phyloP scores from a whole-genome alignment of 2,797 vertebrate genomes.

The Helostoma temminkii region DNA sequence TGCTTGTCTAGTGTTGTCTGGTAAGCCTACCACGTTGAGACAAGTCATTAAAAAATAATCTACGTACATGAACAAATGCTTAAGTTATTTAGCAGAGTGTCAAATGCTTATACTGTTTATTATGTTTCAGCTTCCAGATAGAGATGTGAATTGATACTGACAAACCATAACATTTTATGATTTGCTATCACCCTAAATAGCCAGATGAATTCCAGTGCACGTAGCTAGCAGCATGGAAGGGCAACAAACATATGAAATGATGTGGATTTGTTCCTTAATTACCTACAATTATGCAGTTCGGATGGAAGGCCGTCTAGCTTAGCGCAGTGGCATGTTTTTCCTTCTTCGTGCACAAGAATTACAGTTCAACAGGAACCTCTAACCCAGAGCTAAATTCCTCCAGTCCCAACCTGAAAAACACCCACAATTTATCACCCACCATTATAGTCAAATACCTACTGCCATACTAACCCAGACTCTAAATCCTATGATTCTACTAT shows the following conservation, averaged over 20 bases:
- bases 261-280: conserved; percentile 44
- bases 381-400: conserved; percentile 61
- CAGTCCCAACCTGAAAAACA: conserved; percentile 61
- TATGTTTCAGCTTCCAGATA: neutral
- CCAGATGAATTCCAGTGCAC: conserved; percentile 3
- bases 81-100: neutral
- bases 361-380: conserved; percentile 63
- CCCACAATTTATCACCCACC: conserved; percentile 74
- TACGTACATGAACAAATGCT: neutral
- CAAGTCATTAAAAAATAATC: neutral
- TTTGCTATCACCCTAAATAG: conserved; percentile 5
- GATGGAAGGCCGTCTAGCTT: conserved; percentile 34
- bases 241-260: conserved; percentile 52
- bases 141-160: neutral
- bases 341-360: conserved; percentile 52
- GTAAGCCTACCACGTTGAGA: neutral
- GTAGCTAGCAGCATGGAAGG: conserved; percentile 14
- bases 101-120: neutral
- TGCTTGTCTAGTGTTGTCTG: conserved; percentile 3
- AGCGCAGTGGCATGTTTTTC: conserved; percentile 59
- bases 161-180: conserved; percentile 11
- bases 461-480: conserved; percentile 46
- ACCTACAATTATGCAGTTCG: conserved; percentile 52
- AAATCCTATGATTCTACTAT: conserved; percentile 53
- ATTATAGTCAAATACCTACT: conserved; percentile 65